Evolutionary conservation across 2,113 vertebrate species (phyloP), one percentile per base, ranked within the genome.

Genomic region (Carettochelys insculpta): DNA sequence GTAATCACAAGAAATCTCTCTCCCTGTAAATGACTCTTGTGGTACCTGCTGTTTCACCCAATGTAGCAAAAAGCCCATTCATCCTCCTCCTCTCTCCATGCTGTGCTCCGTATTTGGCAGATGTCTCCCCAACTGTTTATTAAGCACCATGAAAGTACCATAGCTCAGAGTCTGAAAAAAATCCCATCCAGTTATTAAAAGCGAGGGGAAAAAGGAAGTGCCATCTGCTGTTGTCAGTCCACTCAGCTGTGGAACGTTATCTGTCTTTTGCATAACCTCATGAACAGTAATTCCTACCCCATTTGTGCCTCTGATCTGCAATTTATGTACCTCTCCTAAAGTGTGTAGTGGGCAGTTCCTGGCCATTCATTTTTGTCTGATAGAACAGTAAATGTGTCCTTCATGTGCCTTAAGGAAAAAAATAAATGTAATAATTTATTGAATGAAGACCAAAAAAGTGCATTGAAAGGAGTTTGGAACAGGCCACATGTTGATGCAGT

Each of bases 321-420:
- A 75, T 48, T 34, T 13, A 58, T 5, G 9, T 68, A 88, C 38
- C 38, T 75, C 41, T 89, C 83, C 82, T 90, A 51, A 43, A 73
- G 92, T 34, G 56, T 83, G 90, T 81, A 88, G 77, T 20, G 51
- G 88, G n/a, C 27, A 92, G 83, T 85, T 83, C 91, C 14, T 4
- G 86, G 6, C 41, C n/a, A 73, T 0, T 58, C 68, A 5, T 27
- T 77, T 78, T 41, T 41, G n/a, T 71, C 13, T 13, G 83, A 73
- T 90, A 88, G 52, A 82, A 85, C n/a, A 78, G 11, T 16, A 78
- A 82, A 94, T 94, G 38, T 1, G 20, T 51, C 9, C 90, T 86
- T 48, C 41, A 82, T 22, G 48, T 29, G 27, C 34, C 4, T 8
- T 29, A 56, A 61, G 12, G n/a, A n/a, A 80, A 81, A 41, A 41